phyloP scores from a whole-genome alignment of 2,888 invertebrate species.

The Pimpla rufipes region DNA sequence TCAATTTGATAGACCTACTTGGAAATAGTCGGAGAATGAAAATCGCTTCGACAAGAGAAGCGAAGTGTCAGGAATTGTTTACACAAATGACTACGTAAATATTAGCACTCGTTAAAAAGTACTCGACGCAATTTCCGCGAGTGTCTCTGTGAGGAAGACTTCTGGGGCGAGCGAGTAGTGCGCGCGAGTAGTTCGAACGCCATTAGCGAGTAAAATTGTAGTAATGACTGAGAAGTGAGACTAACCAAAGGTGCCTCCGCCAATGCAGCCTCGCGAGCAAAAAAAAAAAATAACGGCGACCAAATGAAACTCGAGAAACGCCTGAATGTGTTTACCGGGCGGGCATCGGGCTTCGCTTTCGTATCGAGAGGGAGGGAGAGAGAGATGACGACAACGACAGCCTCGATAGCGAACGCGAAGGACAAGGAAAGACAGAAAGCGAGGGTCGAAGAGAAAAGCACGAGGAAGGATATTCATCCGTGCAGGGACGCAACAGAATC shows the following conservation, averaged over 20 bases:
- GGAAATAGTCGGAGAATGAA: not conserved
- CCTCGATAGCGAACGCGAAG: not conserved
- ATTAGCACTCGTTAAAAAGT: not conserved
- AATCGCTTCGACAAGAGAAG: not conserved
- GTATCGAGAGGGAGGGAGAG: constrained; percentile 32
- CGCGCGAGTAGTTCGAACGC: not conserved
- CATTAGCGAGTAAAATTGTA: constrained; percentile 20
- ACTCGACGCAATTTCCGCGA: constrained; percentile 13
- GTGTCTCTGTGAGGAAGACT: not conserved
- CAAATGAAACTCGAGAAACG: constrained; percentile 52
- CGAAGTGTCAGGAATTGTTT: not conserved
- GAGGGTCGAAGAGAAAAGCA: constrained; percentile 18
- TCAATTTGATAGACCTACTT: too few relatives aligned
- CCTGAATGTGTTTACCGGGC: constrained; percentile 50
- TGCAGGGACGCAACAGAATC: constrained; percentile 11
- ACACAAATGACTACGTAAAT: constrained; percentile 1
- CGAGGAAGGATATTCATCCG: constrained; percentile 23
- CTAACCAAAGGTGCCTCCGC: constrained; percentile 27
- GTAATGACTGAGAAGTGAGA: constrained; percentile 32
- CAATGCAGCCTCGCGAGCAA: constrained; percentile 20
- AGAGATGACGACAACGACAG: constrained; percentile 3
- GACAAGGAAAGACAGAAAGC: constrained; percentile 13
- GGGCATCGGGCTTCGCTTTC: constrained; percentile 45
- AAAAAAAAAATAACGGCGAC: constrained; percentile 28
- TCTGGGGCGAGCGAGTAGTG: not conserved